Conservation (phyloP, 2,113 vertebrate species). For the Pomatostomus ruficeps region DNA sequence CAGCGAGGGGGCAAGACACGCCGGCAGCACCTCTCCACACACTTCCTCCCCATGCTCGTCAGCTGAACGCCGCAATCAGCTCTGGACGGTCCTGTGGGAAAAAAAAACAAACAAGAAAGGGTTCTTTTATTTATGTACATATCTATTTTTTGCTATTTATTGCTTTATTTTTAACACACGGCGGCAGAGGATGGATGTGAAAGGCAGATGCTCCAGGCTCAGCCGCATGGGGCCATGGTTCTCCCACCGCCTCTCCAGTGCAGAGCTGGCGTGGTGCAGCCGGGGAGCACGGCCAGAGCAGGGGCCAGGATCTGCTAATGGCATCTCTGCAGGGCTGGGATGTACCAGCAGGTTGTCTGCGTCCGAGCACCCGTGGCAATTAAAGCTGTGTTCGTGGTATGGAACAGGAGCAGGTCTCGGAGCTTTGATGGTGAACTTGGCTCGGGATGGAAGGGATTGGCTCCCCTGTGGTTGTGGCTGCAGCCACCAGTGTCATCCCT, state of each 20-base stretch:
- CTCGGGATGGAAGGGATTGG: background rate
- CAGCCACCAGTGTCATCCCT: background rate
- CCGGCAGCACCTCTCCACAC: slow-evolving; percentile 85
- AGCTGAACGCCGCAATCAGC: slow-evolving; percentile 51
- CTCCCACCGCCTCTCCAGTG: fast-evolving
- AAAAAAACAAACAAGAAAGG: background rate
- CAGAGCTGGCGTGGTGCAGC: fast-evolving
- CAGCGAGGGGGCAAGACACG: slow-evolving; percentile 77
- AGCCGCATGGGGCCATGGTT: fast-evolving
- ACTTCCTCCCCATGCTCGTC: slow-evolving; percentile 89
- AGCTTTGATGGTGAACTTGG: background rate
- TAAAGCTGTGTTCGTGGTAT: background rate
- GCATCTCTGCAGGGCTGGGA: background rate
- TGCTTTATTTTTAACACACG: background rate
- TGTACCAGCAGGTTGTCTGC: background rate
- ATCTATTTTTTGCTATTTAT: slow-evolving; percentile 54
- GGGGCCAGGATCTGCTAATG: background rate
- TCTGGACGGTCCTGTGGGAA: background rate
- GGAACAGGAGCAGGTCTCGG: background rate
- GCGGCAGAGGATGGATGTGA: background rate
- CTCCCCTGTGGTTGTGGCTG: background rate
- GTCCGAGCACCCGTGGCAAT: background rate
- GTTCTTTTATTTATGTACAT: slow-evolving; percentile 18
- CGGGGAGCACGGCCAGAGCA: fast-evolving
- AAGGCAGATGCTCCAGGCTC: background rate